phyloP scores from a whole-genome alignment of 2,888 invertebrate species.

The Ischnura elegans region DNA sequence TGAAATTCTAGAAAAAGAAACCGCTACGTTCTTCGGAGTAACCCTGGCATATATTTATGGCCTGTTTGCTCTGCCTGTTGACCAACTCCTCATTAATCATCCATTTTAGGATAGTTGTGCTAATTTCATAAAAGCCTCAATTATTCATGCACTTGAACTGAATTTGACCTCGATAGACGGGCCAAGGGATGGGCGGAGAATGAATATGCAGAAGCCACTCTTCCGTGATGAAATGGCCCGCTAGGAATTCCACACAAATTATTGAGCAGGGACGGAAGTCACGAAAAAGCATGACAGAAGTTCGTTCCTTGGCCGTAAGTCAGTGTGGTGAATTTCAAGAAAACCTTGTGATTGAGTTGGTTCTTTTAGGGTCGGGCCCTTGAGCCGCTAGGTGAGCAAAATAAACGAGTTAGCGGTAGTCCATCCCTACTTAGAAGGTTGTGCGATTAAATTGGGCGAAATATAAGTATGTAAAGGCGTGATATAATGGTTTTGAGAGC shows the following conservation, averaged over 20 bases:
- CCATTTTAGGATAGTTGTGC: neutral
- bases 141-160: neutral
- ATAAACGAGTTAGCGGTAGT: too few species aligned
- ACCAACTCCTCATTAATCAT: neutral
- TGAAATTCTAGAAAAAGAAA: too few species aligned
- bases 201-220: slow-evolving; percentile 9
- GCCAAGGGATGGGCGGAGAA: neutral
- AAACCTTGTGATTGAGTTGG: neutral
- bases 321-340: neutral
- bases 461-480: too few species aligned
- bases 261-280: neutral
- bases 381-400: too few species aligned
- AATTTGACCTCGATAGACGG: neutral
- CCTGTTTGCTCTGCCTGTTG: neutral
- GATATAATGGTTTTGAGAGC: too few species aligned
- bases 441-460: too few species aligned
- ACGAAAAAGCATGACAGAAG: neutral
- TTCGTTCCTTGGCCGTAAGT: neutral
- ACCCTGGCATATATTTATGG: too few species aligned
- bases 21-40: neutral
- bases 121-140: slow-evolving; percentile 31
- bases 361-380: too few species aligned
- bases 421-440: too few species aligned
- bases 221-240: neutral
- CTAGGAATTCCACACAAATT: neutral